Percentiles rank a stretch among this genome's conserved stretches.
Conservation (phyloP, 2,797 vertebrate species). For the Nannoperca australis region DNA sequence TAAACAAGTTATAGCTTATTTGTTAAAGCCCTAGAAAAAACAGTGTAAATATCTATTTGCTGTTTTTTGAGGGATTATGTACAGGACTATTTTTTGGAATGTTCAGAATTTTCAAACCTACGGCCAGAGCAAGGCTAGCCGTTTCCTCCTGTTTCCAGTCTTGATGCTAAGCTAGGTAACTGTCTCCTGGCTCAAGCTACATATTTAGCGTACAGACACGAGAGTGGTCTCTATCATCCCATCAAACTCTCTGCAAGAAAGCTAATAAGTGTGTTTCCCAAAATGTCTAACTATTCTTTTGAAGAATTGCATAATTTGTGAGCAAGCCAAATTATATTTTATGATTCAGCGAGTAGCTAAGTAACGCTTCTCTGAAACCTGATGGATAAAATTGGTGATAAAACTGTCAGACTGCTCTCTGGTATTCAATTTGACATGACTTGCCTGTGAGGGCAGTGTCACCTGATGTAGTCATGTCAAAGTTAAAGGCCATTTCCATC, state of each 20-base stretch:
- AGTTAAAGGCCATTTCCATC: constrained; percentile 26
- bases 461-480: background rate
- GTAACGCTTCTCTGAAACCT: background rate
- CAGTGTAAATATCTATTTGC: background rate
- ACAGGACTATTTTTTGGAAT: background rate
- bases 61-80: background rate
- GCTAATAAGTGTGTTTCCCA: background rate
- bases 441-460: background rate
- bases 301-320: background rate
- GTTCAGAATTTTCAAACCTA: background rate
- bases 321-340: background rate
- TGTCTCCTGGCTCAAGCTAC: background rate
- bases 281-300: background rate
- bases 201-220: background rate
- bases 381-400: background rate
- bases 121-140: background rate
- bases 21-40: background rate
- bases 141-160: background rate
- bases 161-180: background rate
- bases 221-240: background rate
- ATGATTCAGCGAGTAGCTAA: background rate
- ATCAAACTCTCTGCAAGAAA: background rate
- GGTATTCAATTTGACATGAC: constrained; percentile 2
- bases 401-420: background rate
- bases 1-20: background rate